Conservation (phyloP, 2,888 invertebrate genomes). For the Diogma glabrata region DNA sequence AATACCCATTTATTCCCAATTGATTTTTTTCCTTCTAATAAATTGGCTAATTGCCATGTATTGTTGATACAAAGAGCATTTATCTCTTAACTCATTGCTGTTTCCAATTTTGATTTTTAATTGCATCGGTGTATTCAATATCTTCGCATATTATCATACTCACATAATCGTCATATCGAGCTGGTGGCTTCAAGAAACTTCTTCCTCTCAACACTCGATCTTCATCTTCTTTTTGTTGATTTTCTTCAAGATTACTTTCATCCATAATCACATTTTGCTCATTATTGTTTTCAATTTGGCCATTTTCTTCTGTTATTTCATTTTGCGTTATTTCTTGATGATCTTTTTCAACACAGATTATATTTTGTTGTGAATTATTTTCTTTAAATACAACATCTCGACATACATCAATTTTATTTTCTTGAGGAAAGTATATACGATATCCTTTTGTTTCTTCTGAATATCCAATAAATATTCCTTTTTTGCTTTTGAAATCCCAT, state of each 20-base stretch:
- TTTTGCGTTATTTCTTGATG: too few relatives aligned
- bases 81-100: neutral
- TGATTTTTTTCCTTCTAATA: neutral
- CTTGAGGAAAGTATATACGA: neutral
- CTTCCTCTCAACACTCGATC: too few relatives aligned
- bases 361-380: neutral
- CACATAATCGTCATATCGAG: too few relatives aligned
- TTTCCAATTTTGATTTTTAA: neutral
- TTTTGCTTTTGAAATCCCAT: neutral
- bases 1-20: slow-evolving; percentile 1
- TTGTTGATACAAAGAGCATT: neutral
- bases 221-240: too few relatives aligned
- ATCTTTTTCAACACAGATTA: neutral
- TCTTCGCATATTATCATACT: too few relatives aligned
- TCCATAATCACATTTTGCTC: too few relatives aligned
- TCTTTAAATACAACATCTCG: neutral
- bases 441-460: neutral
- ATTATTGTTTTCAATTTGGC: too few relatives aligned
- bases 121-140: too few relatives aligned
- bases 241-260: too few relatives aligned
- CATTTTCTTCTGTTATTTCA: too few relatives aligned
- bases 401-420: neutral
- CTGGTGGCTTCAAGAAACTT: too few relatives aligned
- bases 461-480: neutral
- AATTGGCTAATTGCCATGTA: neutral